A percentile compares a stretch with the other conserved stretches of the same genome.
Conservation (phyloP, 2,113 vertebrate species). For the Ptychochromis oligacanthus region DNA sequence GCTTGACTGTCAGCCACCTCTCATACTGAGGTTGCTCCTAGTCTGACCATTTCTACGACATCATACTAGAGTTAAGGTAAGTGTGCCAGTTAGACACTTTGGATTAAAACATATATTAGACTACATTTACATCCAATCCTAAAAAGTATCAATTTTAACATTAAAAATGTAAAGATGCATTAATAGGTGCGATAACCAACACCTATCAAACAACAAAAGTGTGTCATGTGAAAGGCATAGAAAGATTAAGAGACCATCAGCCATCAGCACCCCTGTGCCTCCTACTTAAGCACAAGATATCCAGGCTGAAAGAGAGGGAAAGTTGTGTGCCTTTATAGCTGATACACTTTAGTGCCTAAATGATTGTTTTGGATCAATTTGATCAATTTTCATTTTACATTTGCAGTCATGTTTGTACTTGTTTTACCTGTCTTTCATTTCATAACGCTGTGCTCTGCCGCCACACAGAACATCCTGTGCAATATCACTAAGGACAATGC, state of each 20-base stretch:
- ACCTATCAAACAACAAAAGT: background rate
- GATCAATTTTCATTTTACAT: too few relatives aligned
- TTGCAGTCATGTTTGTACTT: too few relatives aligned
- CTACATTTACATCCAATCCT: too few relatives aligned
- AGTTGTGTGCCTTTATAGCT: background rate
- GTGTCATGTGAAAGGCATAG: background rate
- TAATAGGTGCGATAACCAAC: background rate
- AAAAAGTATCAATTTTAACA: too few relatives aligned
- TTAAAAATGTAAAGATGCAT: background rate
- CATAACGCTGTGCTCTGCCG: too few relatives aligned
- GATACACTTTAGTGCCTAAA: background rate
- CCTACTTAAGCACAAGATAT: too few relatives aligned
- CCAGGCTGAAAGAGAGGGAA: background rate
- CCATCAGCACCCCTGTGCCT: background rate
- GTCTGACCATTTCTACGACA: background rate
- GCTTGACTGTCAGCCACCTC: background rate
- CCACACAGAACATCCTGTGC: too few relatives aligned
- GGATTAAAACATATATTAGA: background rate
- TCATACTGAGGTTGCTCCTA: background rate
- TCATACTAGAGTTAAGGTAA: background rate
- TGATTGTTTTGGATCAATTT: too few relatives aligned
- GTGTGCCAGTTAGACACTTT: too few relatives aligned
- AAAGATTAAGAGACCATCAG: background rate
- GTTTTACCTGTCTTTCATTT: too few relatives aligned
- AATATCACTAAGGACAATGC: too few relatives aligned